These are phyloP conservation scores for Rhopalosiphum maidis DNA, from an alignment of 1,140 invertebrate genomes.

Conservation along the genomic window DNA sequence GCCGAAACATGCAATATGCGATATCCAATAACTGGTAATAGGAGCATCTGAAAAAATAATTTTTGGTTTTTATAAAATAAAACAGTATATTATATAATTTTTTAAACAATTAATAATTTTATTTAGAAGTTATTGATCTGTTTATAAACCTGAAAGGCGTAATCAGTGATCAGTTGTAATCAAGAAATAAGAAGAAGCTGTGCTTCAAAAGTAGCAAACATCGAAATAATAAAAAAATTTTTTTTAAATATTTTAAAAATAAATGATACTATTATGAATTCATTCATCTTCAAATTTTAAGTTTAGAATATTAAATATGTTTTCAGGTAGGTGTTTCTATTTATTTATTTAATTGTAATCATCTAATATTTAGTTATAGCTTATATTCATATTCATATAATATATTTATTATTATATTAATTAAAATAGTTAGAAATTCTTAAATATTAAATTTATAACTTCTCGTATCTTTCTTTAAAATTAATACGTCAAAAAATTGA, in stretches of 20 bases:
- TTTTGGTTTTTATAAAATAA: background rate
- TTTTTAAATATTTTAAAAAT: too few species aligned
- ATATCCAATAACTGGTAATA: slow-evolving; percentile 79
- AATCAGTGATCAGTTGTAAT: background rate
- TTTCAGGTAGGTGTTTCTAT: background rate
- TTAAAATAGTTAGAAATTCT: background rate
- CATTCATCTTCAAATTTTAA: background rate
- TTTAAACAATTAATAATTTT: background rate
- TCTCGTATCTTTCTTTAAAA: background rate
- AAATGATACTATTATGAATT: background rate
- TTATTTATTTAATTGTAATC: background rate
- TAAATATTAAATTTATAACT: background rate
- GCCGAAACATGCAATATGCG: slow-evolving; percentile 74
- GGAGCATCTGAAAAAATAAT: slow-evolving; percentile 67
- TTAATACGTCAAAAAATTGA: background rate
- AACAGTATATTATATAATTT: background rate
- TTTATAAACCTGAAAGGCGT: background rate
- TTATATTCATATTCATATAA: background rate
- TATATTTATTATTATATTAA: background rate
- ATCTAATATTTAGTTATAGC: background rate
- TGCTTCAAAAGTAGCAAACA: too few species aligned
- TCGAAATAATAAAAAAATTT: too few species aligned
- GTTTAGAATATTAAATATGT: too few species aligned
- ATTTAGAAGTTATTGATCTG: background rate
- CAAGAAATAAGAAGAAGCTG: too few species aligned